Conservation (phyloP, 2,113 vertebrate species). For the Trogon surrucura region DNA sequence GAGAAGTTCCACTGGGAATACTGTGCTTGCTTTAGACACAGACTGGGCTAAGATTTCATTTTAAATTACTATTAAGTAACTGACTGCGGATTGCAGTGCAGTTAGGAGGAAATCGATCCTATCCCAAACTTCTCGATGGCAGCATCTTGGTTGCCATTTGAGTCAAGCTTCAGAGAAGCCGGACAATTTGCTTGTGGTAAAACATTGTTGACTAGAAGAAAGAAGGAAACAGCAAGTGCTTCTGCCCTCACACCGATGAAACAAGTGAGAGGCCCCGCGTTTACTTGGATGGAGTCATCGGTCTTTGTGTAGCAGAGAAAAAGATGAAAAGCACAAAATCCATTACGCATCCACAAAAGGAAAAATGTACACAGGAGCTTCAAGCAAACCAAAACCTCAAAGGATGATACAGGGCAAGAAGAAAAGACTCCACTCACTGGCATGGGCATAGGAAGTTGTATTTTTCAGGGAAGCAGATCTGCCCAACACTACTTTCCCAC, state of each 20-base stretch:
- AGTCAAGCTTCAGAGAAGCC: not conserved
- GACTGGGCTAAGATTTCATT: not conserved
- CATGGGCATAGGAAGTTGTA: accelerated
- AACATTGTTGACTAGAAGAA: not conserved
- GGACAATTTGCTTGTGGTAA: not conserved
- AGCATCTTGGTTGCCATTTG: not conserved
- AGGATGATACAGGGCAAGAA: not conserved
- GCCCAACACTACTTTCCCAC: not conserved
- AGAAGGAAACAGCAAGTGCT: not conserved
- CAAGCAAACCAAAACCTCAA: not conserved
- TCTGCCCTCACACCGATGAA: not conserved
- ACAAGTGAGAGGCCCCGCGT: not conserved
- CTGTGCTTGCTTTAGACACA: not conserved
- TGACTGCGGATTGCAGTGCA: not conserved
- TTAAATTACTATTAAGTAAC: not conserved
- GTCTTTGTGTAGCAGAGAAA: not conserved
- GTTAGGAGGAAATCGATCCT: not conserved
- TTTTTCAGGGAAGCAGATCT: not conserved
- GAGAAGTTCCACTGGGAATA: not conserved
- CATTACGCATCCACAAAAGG: not conserved
- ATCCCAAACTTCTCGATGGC: not conserved
- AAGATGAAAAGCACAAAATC: not conserved
- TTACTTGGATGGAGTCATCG: not conserved
- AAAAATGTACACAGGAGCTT: not conserved
- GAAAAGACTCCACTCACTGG: not conserved